Base-by-base conservation (phyloP, 2,113 vertebrate species). In the Herpetotheres cachinnans region DNA sequence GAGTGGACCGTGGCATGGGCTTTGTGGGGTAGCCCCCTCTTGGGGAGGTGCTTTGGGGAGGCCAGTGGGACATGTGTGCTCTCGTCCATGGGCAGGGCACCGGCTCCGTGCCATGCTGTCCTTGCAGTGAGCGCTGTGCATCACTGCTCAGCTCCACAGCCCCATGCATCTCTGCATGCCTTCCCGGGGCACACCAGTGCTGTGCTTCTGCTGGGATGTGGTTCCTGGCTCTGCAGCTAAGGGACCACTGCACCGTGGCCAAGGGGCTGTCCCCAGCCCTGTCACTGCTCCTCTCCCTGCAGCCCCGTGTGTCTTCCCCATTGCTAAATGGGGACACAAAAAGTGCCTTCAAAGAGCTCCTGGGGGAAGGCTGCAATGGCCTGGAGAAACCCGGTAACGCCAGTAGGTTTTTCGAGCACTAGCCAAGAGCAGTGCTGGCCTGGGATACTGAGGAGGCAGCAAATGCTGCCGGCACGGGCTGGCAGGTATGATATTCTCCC, bases 1-100 rank as follows among this genome's bases (percentile, higher is more conserved):
- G 3, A 20, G n/a, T 0, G 0, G 42, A n/a, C 19, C 14, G 4
- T 0, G 10, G 34, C 46, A 52, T 0, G 1, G 67, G 34, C 32
- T 93, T 46, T 85, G 67, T 0, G 9, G 59, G 20, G 25, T 17
- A 44, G 13, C 16, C 1, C 14, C 4, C 11, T 49, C 44, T 29
- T 25, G 24, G 70, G 59, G 42, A 73, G 32, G 13, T 42, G 52
- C 54, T 84, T 8, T 66, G 46, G 24, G 26, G 36, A 34, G 24
- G 50, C 55, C 47, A 79, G 40, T 0, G 0, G 65, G 79, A 34
- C 29, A 5, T n/a, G 24, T 42, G 42, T 47, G 15, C 25, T 79
- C 11, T 54, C 2, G 0, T 50, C n/a, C 38, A 66, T 34, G n/a
- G n/a, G 24, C 38, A 82, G 13, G 52, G 18, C 46, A 22, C 46